These are phyloP conservation scores for Neolamprologus modestus DNA, from an alignment of 2,113 vertebrate genomes.

Conservation along the genomic window DNA sequence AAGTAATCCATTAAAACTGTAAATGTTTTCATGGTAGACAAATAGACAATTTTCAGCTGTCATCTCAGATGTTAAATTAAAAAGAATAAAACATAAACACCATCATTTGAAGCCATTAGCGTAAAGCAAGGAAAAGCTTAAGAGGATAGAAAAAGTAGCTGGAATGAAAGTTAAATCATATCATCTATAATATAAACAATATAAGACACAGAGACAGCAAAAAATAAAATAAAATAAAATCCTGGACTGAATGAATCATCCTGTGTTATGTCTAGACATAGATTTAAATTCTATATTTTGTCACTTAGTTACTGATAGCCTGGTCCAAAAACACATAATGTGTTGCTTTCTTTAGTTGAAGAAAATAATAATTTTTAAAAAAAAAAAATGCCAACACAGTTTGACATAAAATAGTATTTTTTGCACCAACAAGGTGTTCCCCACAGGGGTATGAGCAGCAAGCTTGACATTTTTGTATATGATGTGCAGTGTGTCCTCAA, in stretches of 20 bases:
- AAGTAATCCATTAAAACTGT: not conserved
- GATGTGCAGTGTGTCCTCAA: not conserved
- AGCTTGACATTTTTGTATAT: not conserved
- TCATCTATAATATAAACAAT: accelerated
- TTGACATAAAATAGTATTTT: not conserved
- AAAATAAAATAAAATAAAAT: not conserved
- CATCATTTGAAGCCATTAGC: not conserved
- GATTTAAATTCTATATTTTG: not conserved
- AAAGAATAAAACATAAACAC: not conserved
- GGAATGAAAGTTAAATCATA: not conserved
- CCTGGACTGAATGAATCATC: not conserved
- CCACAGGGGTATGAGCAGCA: not conserved
- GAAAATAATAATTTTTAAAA: not conserved
- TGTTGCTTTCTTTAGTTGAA: not conserved
- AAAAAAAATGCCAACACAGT: accelerated
- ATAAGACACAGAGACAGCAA: not conserved
- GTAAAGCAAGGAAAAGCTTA: not conserved
- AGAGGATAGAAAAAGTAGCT: not conserved
- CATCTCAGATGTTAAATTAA: not conserved
- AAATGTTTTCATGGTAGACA: not conserved
- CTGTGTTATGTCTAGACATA: not conserved
- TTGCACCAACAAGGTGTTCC: not conserved
- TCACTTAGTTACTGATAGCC: not conserved
- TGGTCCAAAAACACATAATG: not conserved
- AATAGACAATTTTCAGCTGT: not conserved